Base-by-base conservation (phyloP, 2,113 vertebrate genomes). In the Ochotona princeps region DNA sequence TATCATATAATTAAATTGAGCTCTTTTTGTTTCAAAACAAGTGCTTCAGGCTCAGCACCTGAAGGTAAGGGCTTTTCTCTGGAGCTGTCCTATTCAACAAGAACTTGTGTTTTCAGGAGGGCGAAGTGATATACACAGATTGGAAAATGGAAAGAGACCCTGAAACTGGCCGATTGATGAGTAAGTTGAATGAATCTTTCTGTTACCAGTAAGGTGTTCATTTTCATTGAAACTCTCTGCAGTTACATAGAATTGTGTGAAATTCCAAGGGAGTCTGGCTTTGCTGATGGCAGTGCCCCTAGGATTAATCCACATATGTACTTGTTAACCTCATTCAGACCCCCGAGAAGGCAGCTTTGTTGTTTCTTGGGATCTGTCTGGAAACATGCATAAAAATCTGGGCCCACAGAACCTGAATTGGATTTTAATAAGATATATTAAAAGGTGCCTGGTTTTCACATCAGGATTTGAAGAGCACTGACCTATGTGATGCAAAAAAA, bases 121-220 rank as follows among this genome's bases (percentile, higher is more conserved):
- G 97, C 1, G 96, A 94, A 76, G 95, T 97, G 84, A 90, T 97
- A 63, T 97, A 97, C 47, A 89, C 96, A 72, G 96, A 97, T 28
- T 97, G 97, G 97, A 97, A 93, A 85, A 70, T 96, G 89, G 96
- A 97, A 89, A 94, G 66, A 96, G 97, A 97, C 38, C 88, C 94
- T 67, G 97, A 97, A 9, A 96, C 95, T 25, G 97, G 97, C 63
- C 89, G 95, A 74, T 6, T 95, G 20, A 87, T 91, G 60, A 0
- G 96, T 96, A 94, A 91, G 95, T 97, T 57, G 35, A 61, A 26
- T 49, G 30, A 47, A 32, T 8, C 72, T 17, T 32, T 51, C 30
- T 69, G 4, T 89, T 83, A 23, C 65, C 54, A 80, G 54, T 61
- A 63, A 86, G 38, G 49, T 65, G 4, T 65, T 79, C 35, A 26